phyloP scores from a whole-genome alignment of 2,888 invertebrate species.

The Noctua janthe region DNA sequence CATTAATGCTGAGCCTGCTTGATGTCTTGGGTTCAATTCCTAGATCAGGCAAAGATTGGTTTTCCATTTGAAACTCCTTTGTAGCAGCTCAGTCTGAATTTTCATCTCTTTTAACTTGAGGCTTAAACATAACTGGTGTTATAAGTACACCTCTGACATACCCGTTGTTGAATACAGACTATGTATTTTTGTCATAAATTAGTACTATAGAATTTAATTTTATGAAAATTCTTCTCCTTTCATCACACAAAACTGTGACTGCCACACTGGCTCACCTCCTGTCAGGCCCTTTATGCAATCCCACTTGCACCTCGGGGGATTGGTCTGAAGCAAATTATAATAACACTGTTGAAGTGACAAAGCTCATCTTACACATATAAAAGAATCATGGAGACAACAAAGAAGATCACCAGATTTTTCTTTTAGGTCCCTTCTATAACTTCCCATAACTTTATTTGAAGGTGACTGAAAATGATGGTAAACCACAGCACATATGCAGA shows the following conservation, averaged over 20 bases:
- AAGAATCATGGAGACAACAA: background rate
- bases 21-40: background rate
- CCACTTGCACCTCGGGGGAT: background rate
- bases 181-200: background rate
- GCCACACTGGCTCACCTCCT: background rate
- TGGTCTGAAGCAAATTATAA: background rate
- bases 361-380: background rate
- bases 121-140: background rate
- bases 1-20: background rate
- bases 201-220: background rate
- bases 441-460: constrained; percentile 45
- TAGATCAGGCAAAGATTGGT: background rate
- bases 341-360: background rate
- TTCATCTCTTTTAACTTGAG: background rate
- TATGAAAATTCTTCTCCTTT: background rate
- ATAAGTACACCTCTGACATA: background rate
- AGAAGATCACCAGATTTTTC: background rate
- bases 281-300: background rate
- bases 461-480: constrained; percentile 70
- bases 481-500: constrained; percentile 73
- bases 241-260: background rate
- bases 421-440: background rate
- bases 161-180: background rate
- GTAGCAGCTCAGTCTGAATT: background rate
- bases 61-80: background rate